Evolutionary conservation across 2,888 invertebrate species (phyloP).

Genomic region (Oscheius onirici): DNA sequence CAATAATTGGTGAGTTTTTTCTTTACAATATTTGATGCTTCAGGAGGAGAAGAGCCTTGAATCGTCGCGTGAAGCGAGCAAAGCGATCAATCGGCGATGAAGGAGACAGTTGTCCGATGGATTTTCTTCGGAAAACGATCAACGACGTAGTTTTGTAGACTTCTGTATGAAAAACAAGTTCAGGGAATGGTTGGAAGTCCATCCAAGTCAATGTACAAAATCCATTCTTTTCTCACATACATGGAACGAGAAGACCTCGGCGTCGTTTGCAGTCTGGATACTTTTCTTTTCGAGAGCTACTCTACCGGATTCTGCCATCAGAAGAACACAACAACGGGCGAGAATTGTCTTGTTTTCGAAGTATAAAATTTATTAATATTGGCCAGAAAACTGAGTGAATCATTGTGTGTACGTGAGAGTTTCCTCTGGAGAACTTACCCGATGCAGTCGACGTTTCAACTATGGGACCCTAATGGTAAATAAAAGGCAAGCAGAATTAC

Average conservation of each 20-base stretch:
- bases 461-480: not conserved
- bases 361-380: not conserved
- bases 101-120: constrained; percentile 3
- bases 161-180: too few species aligned
- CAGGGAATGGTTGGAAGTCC: constrained; percentile 14
- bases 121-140: constrained; percentile 8
- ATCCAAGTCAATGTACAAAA: constrained; percentile 7
- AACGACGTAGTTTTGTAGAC: not conserved
- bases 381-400: constrained; percentile 9
- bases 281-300: not conserved
- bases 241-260: constrained; percentile 5
- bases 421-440: constrained; percentile 14
- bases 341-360: constrained; percentile 13
- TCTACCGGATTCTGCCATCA: constrained; percentile 4
- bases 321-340: constrained; percentile 2
- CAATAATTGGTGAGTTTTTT: too few species aligned
- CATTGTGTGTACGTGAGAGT: not conserved
- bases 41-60: constrained; percentile 16
- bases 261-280: not conserved
- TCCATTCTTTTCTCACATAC: constrained; percentile 8
- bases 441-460: not conserved
- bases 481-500: constrained; percentile 19
- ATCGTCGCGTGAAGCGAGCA: not conserved
- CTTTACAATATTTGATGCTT: not conserved
- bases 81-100: not conserved